Base-by-base conservation (phyloP, 2,888 invertebrate species). In the Leptinotarsa peninsularis region DNA sequence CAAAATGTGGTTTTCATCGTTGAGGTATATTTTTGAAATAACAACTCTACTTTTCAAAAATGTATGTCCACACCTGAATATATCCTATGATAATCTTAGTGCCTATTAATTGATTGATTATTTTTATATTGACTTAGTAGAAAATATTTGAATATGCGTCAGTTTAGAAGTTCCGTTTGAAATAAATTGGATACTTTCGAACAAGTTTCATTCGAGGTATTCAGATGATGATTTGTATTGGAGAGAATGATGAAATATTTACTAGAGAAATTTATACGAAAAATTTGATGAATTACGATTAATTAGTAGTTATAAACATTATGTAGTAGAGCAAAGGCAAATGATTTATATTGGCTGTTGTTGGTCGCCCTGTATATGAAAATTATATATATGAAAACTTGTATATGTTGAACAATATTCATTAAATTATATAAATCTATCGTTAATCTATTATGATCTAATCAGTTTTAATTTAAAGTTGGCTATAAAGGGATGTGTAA, bases 361-460 rank as follows among this genome's bases (percentile, higher is more conserved):
- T 71, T 68, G 74, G 72, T 72, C 74, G 54, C 81, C 78, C 78
- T 80, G 79, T 80, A 78, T 76, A 79, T 76, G 80, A 77, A 75
- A 73, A 76, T 66, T 75, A 77, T 74, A 72, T 76, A 71, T 79
- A 81, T 78, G 77, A 77, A 78, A 79, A 84, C 83, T 33, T 84
- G 84, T 84, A 84, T 85, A 84, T 84, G 83, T 84, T 84, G 83
- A 84, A 83, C 83, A 83, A 79, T 79, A 82, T 82, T 82, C 82
- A 83, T 84, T 85, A 83, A 85, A 84, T 83, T 81, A 86, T 85
- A 85, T 82, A 82, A 83, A 82, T 84, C 82, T 86, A 85, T 85
- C 84, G 83, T 85, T 86, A 85, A 84, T 85, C 84, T 83, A 85
- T 84, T 86, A 86, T 85, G 85, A 84, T 87, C 86, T 87, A 87